phyloP scores from a whole-genome alignment of 2,888 invertebrate species.

The Drosophila trichaetosa region DNA sequence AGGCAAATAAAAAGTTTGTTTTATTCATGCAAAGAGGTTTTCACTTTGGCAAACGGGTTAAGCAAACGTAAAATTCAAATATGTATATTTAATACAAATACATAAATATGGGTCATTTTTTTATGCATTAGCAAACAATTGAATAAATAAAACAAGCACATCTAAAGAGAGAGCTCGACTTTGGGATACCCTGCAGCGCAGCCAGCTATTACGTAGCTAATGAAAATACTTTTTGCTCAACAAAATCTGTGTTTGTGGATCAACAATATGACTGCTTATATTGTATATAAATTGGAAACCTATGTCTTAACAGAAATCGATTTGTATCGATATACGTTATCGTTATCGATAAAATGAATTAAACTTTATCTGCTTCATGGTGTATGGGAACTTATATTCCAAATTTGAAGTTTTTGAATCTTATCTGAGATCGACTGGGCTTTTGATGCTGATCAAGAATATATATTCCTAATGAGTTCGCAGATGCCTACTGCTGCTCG shows the following conservation, averaged over 20 bases:
- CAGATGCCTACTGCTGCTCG: not conserved
- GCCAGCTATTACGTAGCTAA: not conserved
- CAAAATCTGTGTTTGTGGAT: not conserved
- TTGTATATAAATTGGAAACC: not conserved
- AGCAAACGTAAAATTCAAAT: slow-evolving; percentile 66
- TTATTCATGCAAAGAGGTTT: slow-evolving; percentile 69
- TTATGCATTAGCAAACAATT: slow-evolving; percentile 62
- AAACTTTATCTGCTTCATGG: not conserved
- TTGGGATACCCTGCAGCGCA: not conserved
- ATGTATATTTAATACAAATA: slow-evolving; percentile 64
- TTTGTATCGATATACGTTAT: not conserved
- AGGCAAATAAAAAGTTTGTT: slow-evolving; percentile 34
- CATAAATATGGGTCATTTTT: slow-evolving; percentile 67
- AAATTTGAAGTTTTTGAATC: not conserved
- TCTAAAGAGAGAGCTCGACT: not conserved
- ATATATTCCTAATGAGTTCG: not conserved
- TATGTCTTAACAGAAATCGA: not conserved
- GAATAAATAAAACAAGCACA: not conserved
- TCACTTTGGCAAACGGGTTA: slow-evolving; percentile 41
- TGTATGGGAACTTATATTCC: fast-evolving
- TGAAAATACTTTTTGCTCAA: not conserved
- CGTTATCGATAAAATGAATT: not conserved
- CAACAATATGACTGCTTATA: not conserved
- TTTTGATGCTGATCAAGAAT: not conserved
- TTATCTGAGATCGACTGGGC: not conserved